phyloP scores from a whole-genome alignment of 2,888 invertebrate genomes.

The Drosophila setosimentum region DNA sequence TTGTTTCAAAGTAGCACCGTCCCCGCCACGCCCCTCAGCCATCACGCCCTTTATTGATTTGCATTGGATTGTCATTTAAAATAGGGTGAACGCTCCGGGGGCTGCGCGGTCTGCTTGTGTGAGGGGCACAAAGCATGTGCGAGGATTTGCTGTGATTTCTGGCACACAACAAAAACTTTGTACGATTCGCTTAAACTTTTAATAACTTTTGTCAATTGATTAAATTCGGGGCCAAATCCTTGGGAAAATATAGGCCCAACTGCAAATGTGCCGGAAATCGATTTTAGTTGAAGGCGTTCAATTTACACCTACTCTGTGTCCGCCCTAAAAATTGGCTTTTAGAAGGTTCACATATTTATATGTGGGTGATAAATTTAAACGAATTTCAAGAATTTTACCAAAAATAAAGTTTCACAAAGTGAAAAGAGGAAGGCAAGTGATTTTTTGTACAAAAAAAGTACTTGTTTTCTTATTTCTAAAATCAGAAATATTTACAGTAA shows the following conservation, averaged over 20 bases:
- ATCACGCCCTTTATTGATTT: slow-evolving; percentile 57
- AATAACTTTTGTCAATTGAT: slow-evolving; percentile 81
- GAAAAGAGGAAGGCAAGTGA: background rate
- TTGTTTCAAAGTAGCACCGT: slow-evolving; percentile 49
- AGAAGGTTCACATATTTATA: background rate
- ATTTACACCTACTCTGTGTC: slow-evolving; percentile 23
- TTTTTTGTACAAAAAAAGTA: too few relatives aligned
- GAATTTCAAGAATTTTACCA: background rate
- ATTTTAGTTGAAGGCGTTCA: slow-evolving; percentile 49
- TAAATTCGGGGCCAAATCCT: slow-evolving; percentile 30
- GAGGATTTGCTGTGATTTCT: slow-evolving; percentile 69
- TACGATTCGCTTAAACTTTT: slow-evolving; percentile 70
- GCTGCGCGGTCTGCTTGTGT: background rate
- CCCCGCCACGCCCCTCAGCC: background rate
- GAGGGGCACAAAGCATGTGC: slow-evolving; percentile 49
- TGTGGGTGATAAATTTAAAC: slow-evolving; percentile 1
- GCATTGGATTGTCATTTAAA: slow-evolving; percentile 70
- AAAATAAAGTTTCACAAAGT: background rate
- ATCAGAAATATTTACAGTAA: background rate
- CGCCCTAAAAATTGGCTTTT: background rate
- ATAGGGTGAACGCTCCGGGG: slow-evolving; percentile 10
- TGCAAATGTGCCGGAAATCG: slow-evolving; percentile 47
- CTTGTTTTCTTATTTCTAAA: background rate
- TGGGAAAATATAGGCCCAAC: slow-evolving; percentile 21
- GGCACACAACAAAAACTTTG: slow-evolving; percentile 48